Conservation (phyloP, 2,888 invertebrate species). For the Acanthococcus lagerstroemiae region DNA sequence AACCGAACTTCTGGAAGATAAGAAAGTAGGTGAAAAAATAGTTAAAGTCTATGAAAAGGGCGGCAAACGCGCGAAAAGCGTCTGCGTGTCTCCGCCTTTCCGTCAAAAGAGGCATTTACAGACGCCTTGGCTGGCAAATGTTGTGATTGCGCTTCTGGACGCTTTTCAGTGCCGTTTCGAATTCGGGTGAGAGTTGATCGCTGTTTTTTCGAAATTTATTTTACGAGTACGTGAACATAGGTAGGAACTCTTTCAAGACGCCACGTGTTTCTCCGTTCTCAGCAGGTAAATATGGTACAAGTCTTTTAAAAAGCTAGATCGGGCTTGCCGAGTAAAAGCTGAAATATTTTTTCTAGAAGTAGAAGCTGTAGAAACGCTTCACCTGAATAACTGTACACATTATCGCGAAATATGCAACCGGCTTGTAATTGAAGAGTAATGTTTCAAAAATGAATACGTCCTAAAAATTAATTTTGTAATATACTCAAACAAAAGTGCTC, state of each 20-base stretch:
- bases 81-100: conserved; percentile 29
- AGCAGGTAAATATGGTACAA: no score
- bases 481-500: no score
- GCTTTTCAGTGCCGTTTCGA: conserved; percentile 16
- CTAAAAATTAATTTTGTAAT: no score
- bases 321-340: no score
- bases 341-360: no score
- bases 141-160: not conserved
- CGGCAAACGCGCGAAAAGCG: conserved; percentile 9
- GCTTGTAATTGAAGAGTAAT: no score
- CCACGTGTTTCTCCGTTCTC: conserved; percentile 24
- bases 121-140: not conserved
- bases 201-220: conserved; percentile 1
- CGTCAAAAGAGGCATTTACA: conserved; percentile 21
- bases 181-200: conserved; percentile 5
- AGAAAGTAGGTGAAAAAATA: conserved; percentile 30
- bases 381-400: no score
- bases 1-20: conserved; percentile 23
- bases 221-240: conserved; percentile 14
- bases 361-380: no score
- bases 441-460: no score
- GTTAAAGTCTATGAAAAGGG: conserved; percentile 27
- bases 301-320: no score
- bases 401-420: no score
- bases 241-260: conserved; percentile 22